These are phyloP conservation scores for Sciurus carolinensis DNA, from an alignment of 2,797 vertebrate genomes.

Conservation along the genomic window DNA sequence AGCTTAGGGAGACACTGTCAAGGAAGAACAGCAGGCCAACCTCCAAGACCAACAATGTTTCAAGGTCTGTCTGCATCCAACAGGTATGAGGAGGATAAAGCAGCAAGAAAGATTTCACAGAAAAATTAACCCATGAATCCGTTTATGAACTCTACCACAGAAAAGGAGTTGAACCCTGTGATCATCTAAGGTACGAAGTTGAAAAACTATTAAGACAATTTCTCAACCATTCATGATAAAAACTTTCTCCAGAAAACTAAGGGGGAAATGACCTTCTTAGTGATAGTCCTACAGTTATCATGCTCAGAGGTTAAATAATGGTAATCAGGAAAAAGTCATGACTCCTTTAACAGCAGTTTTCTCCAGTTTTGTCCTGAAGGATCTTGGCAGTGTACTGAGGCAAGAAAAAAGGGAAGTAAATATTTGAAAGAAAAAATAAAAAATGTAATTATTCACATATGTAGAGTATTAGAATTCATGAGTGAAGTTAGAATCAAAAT, in stretches of 20 bases:
- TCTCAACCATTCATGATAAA: neutral
- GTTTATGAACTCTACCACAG: neutral
- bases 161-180: neutral
- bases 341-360: neutral
- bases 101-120: neutral
- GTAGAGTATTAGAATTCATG: neutral
- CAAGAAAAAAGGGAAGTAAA: neutral
- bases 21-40: accelerated
- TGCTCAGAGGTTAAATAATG: neutral
- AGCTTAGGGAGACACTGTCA: neutral
- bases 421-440: constrained; percentile 31
- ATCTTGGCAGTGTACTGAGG: neutral
- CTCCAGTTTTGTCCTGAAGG: neutral
- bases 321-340: neutral
- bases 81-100: neutral
- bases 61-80: neutral
- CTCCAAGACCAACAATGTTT: neutral
- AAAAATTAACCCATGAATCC: neutral
- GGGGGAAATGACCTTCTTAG: neutral
- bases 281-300: neutral
- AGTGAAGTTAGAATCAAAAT: neutral
- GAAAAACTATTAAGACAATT: constrained; percentile 5
- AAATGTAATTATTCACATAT: neutral
- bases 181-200: neutral
- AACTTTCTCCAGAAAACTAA: neutral